These are phyloP conservation scores for Theocolax elegans DNA, from an alignment of 1,140 invertebrate species.

Conservation along the genomic window DNA sequence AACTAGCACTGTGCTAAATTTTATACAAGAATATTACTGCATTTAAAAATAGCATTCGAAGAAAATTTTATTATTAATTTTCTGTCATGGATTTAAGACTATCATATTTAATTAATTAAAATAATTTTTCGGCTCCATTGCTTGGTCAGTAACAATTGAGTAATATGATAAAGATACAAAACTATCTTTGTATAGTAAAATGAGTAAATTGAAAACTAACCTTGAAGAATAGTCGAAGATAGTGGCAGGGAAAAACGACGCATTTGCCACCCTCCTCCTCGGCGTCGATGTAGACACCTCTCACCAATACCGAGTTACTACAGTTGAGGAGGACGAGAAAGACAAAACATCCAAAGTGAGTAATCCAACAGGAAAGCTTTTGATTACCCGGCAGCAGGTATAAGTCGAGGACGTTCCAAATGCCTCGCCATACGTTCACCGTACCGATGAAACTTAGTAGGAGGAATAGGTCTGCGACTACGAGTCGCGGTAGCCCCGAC, in stretches of 20 bases:
- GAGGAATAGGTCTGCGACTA: conserved; percentile 80
- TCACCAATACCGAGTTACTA: conserved; percentile 83
- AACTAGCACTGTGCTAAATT: too few species aligned
- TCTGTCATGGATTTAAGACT: too few species aligned
- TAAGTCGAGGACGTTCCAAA: conserved; percentile 84
- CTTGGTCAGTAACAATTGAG: too few species aligned
- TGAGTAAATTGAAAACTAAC: too few species aligned
- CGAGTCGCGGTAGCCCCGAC: conserved; percentile 73
- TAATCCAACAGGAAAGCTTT: conserved; percentile 82
- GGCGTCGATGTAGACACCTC: conserved; percentile 86
- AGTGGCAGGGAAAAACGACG: conserved; percentile 84
- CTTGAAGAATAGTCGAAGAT: conserved; percentile 81
- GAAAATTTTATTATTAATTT: too few species aligned
- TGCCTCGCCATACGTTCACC: conserved; percentile 87
- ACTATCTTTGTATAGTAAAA: too few species aligned
- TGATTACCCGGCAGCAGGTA: conserved; percentile 81
- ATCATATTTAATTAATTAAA: too few species aligned
- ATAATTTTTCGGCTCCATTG: too few species aligned
- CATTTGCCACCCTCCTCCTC: conserved; percentile 83
- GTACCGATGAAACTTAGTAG: conserved; percentile 83
- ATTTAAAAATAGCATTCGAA: too few species aligned
- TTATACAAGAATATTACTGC: too few species aligned
- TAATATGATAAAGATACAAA: too few species aligned
- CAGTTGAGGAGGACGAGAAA: conserved; percentile 84
- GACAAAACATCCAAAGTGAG: conserved; percentile 77